A percentile compares a stretch with the other conserved stretches of the same genome.
Evolutionary conservation across 2,797 vertebrate species (phyloP).

Genomic region (Rhabdomys pumilio): DNA sequence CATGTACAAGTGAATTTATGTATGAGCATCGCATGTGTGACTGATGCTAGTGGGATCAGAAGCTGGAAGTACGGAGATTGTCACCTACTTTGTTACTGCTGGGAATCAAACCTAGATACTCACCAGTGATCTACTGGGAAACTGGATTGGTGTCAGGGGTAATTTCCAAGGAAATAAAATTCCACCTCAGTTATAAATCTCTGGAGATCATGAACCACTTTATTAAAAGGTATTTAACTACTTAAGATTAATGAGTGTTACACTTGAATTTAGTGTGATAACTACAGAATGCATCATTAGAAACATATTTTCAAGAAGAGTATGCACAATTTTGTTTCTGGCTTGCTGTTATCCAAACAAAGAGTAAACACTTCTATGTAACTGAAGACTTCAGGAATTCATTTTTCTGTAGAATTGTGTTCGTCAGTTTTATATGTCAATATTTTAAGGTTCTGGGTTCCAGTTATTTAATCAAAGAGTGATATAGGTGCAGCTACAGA

Average conservation of each 20-base stretch:
- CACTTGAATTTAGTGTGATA: background rate
- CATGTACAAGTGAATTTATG: background rate
- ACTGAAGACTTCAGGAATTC: background rate
- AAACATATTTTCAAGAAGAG: background rate
- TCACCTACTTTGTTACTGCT: background rate
- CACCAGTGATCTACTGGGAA: background rate
- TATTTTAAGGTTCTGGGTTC: background rate
- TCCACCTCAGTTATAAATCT: background rate
- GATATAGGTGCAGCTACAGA: constrained; percentile 4
- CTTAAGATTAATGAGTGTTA: background rate
- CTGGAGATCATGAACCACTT: background rate
- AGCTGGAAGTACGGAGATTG: background rate
- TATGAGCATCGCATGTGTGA: too few relatives aligned
- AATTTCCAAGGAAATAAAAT: background rate
- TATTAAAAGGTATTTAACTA: background rate
- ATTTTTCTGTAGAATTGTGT: background rate
- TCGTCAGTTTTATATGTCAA: background rate
- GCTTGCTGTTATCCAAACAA: constrained; percentile 39
- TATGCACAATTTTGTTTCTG: constrained; percentile 30
- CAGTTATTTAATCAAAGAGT: constrained; percentile 24
- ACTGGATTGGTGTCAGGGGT: background rate
- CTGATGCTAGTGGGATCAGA: background rate
- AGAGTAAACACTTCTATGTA: background rate
- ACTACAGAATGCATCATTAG: background rate
- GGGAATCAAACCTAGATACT: background rate